These are phyloP conservation scores for Cossypha polioptera DNA, from an alignment of 2,797 vertebrate genomes.

Conservation along the genomic window DNA sequence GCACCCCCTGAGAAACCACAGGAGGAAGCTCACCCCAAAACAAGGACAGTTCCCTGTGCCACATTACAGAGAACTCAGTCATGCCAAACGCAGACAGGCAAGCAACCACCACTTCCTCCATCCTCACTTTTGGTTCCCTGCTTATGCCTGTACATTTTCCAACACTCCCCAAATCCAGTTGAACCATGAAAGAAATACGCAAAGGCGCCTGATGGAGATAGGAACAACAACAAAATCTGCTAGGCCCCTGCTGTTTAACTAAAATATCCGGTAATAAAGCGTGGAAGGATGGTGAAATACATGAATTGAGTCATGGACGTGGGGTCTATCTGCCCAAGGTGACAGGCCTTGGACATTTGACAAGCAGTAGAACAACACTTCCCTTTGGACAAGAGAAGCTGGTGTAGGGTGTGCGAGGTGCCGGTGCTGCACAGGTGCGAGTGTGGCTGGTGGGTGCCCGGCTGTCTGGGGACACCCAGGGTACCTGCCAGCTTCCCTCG, in stretches of 20 bases:
- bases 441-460: accelerated
- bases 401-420: accelerated
- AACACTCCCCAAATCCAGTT: neutral
- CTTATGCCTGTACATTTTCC: neutral
- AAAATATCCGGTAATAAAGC: neutral
- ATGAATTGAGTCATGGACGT: neutral
- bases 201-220: neutral
- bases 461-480: neutral
- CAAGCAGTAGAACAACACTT: neutral
- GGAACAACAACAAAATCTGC: neutral
- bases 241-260: neutral
- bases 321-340: neutral
- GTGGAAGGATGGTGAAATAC: neutral
- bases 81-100: neutral
- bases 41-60: neutral
- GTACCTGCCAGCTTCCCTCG: neutral
- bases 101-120: neutral
- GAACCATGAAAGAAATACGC: neutral
- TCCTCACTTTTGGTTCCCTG: neutral
- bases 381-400: neutral
- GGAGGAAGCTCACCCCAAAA: neutral
- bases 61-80: neutral
- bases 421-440: accelerated
- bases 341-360: neutral
- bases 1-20: neutral